Base-by-base conservation (phyloP, 2,888 invertebrate genomes). In the Leptopilina syphax region DNA sequence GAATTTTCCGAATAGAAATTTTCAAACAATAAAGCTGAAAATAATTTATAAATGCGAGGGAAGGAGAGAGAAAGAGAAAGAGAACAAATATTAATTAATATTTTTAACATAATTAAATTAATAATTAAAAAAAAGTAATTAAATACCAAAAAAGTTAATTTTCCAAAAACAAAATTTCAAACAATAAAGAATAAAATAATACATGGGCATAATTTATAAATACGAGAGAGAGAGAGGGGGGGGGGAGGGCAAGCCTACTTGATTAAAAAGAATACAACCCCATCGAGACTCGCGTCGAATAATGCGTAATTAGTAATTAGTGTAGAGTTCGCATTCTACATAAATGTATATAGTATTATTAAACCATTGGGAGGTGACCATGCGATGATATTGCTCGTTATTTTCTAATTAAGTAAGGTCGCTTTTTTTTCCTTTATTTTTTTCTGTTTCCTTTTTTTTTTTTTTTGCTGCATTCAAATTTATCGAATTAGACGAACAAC, bases 251-350 rank as follows among this genome's bases (percentile, higher is more conserved):
- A 50, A 70, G 27, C 12, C 70, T 54, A 70, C 70, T 70, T 70
- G 70, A 70, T 54, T 47, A 9, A 34, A 27, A 70, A 70, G 70
- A 70, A 70, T 70, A 27, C 54, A 70, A 27, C 50, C 27, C 10
- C 70, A 6, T 27, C 76, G 66, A 79, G 79, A 65, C 77, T 82
- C 83, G 79, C 85, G 84, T 83, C 82, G 82, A 83, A 84, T 86
- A 86, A 88, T 84, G 87, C 87, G 85, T 86, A 86, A 88, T 87
- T 87, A 86, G 86, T 85, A 87, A 87, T 87, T 87, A 85, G 84
- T 83, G 54, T 13, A 84, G 83, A 82, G 81, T 81, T 34, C 34
- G 34, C 34, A 34, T 34, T 34, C 34, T 34, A 3, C 34, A 34
- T 82, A 83, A 81, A 80, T 81, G 3, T 41, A 44, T 41, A 44